Evolutionary conservation across 37 sponge, comb jelly and placozoan species (phyloP).

Genomic region (Theonella swinhoei): DNA sequence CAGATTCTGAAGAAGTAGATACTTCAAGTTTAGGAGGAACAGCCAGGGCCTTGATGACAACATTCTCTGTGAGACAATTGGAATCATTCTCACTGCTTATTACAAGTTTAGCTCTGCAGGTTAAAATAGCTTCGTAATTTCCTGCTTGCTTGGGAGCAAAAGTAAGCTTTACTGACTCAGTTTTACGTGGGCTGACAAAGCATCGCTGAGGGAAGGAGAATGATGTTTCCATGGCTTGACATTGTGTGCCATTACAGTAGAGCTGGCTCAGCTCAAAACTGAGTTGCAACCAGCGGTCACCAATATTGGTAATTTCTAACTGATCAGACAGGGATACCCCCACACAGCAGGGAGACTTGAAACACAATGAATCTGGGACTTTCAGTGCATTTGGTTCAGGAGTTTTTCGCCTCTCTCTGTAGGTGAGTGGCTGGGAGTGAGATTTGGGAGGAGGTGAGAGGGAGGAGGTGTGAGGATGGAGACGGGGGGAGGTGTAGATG

Average conservation of each 20-base stretch:
- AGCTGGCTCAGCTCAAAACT: constrained; percentile 2
- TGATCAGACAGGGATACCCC: constrained; percentile 17
- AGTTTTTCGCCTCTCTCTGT: background rate
- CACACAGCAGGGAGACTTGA: constrained; percentile 38
- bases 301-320: constrained; percentile 28
- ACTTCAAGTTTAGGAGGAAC: constrained; percentile 63
- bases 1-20: background rate
- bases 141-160: constrained; percentile 51
- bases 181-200: constrained; percentile 43
- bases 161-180: constrained; percentile 47
- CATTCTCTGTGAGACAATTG: background rate
- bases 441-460: background rate
- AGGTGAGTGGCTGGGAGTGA: background rate
- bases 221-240: constrained; percentile 6
- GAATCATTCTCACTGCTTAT: constrained; percentile 3
- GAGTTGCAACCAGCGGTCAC: constrained; percentile 57
- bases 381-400: background rate
- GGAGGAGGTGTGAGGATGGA: constrained; percentile 11
- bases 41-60: constrained; percentile 54
- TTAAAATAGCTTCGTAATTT: constrained; percentile 48
- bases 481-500: background rate
- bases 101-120: constrained; percentile 32
- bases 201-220: constrained; percentile 43
- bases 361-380: constrained; percentile 5
- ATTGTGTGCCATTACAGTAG: constrained; percentile 33